Evolutionary conservation across 2,113 vertebrate species (phyloP), one percentile per base, ranked within the genome.

Genomic region (Probosciger aterrimus): DNA sequence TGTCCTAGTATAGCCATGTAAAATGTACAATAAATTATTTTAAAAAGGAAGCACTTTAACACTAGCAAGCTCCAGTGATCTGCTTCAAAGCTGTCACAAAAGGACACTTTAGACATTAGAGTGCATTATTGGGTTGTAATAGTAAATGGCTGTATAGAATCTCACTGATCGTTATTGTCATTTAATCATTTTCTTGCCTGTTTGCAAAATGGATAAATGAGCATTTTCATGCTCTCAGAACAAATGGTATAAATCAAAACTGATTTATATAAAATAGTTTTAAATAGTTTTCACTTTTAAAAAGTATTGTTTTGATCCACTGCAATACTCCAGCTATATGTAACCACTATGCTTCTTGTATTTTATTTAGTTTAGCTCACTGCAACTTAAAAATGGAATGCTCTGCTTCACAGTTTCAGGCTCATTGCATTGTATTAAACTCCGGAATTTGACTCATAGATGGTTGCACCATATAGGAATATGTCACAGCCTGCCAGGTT

Each of bases 61-160:
- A 35, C 78, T 82, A 89, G 82, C 63, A 86, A 78, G 31, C 31
- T 76, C 67, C 81, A 84, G 50, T 44, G 44, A 67, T 96, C 82
- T 95, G 57, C 91, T 92, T 85, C 4, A 0, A 78, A 90, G 87
- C 86, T 89, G 74, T 93, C 92, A 88, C 31, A 28, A 86, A 94
- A 75, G 77, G 82, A 95, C 71, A 73, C 91, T 93, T 82, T 95
- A 93, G 79, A 70, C 63, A 76, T 90, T 94, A 94, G 76, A 87
- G 91, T 74, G n/a, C 89, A 90, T 91, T 90, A 93, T 44, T 93
- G 50, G 47, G 43, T 64, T 74, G 92, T 63, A 62, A 82, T 18
- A 23, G 76, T 67, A 94, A 97, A 88, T 77, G 93, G 85, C 46
- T 90, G 69, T 74, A 62, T 86, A 86, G 68, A 94, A 94, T 74